Base-by-base conservation (phyloP, 2,797 vertebrate species). In the Craterocephalus amniculus region DNA sequence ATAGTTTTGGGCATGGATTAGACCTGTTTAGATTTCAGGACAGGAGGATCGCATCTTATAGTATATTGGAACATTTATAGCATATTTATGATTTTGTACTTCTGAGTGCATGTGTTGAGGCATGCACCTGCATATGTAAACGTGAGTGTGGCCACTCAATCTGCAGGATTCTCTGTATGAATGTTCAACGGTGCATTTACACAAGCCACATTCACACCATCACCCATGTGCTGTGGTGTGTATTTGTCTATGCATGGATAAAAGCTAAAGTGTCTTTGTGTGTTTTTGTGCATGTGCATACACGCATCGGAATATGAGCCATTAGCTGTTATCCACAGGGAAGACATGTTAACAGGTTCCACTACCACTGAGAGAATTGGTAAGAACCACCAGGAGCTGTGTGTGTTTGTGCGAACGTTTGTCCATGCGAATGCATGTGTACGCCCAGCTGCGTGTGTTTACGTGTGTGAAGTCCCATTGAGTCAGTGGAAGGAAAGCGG, bases 401-500 rank as follows among this genome's bases (percentile, higher is more conserved):
- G 55, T 66, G 49, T 80, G 59, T 69, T 36, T 70, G 61, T 71
- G 45, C 58, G 51, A 35, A 55, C 6, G 63, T 62, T 61, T 36
- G 81, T 60, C 22, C 31, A 29, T 14, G 24, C 7, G 31, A 58
- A 48, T 43, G 22, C 51, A 56, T 67, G 61, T 52, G 10, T 58
- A 56, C 16, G 10, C 40, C n/a, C 34, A 57, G 18, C 58, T 64
- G 73, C 0, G 24, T 78, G 80, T 76, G 63, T 80, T 61, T 81
- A 61, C 81, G 79, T 82, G 64, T 79, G 77, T 80, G 80, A 79
- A 76, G 83, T 82, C 78, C 83, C 81, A 87, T 83, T 85, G 89
- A 89, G 87, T 91, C 83, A 87, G 84, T 86, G 74, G 67, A 83
- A 73, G 80, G 67, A 79, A 82, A 72, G 77, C 69, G 81, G 83